phyloP scores from a whole-genome alignment of 1,140 invertebrate species.

The Conopomorpha cramerella region DNA sequence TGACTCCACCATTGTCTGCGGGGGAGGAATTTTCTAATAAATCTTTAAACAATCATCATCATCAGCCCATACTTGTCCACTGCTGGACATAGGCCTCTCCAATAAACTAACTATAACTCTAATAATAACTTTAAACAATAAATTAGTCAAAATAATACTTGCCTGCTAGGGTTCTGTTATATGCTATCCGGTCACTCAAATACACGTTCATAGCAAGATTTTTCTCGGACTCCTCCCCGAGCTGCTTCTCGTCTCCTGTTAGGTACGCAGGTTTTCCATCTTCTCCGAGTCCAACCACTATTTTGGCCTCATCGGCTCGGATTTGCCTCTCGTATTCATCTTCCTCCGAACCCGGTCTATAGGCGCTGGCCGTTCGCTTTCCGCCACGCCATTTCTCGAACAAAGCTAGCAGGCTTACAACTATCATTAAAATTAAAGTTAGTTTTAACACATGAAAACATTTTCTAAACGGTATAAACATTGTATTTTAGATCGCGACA shows the following conservation, averaged over 20 bases:
- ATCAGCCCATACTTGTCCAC: too few species aligned
- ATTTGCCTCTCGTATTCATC: constrained; percentile 31
- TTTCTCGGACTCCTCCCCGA: constrained; percentile 39
- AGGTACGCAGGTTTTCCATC: constrained; percentile 30
- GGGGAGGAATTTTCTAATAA: too few species aligned
- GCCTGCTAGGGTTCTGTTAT: constrained; percentile 44
- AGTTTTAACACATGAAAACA: constrained; percentile 36
- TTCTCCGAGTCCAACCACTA: constrained; percentile 39
- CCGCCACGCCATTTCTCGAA: constrained; percentile 44
- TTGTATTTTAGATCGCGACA: constrained; percentile 16
- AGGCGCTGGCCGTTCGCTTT: constrained; percentile 20
- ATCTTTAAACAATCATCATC: too few species aligned
- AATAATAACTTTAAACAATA: too few species aligned
- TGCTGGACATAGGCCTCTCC: too few species aligned
- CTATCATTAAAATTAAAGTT: constrained; percentile 25
- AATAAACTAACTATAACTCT: too few species aligned
- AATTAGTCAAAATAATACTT: constrained; percentile 7
- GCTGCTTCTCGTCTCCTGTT: constrained; percentile 22
- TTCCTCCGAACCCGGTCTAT: constrained; percentile 12
- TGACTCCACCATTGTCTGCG: too few species aligned
- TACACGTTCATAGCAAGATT: constrained; percentile 44
- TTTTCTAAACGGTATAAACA: constrained; percentile 37
- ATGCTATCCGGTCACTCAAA: constrained; percentile 40
- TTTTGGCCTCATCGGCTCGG: constrained; percentile 31
- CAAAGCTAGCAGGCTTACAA: constrained; percentile 24